A percentile compares a stretch with the other conserved stretches of the same genome.
Conservation (phyloP, 2,113 vertebrate genomes). For the Notarius quadriscutis region DNA sequence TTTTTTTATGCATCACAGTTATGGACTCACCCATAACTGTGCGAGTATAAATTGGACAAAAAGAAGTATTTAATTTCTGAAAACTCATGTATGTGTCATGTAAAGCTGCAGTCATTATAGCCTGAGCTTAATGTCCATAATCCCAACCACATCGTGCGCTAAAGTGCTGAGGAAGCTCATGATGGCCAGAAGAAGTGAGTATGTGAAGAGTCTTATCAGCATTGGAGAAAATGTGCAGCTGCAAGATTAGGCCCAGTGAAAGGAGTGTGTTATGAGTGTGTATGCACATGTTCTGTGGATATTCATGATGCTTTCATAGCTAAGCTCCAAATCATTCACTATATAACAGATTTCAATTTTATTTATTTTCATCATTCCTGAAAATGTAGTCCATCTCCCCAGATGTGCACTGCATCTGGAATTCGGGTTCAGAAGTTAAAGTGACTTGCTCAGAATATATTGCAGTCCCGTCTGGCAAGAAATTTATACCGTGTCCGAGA, state of each 20-base stretch:
- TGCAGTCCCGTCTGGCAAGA: neutral
- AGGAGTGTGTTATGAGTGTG: neutral
- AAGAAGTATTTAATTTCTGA: neutral
- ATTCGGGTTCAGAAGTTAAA: neutral
- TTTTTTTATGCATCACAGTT: neutral
- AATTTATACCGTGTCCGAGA: neutral
- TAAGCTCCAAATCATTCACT: neutral
- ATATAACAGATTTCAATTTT: conserved; percentile 2
- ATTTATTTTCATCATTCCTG: neutral
- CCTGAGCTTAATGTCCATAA: neutral
- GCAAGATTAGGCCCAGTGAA: conserved; percentile 30
- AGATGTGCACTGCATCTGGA: neutral
- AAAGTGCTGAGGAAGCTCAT: neutral
- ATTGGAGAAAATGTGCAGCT: conserved; percentile 32
- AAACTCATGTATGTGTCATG: neutral
- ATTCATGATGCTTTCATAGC: neutral
- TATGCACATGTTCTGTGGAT: neutral
- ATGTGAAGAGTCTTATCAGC: conserved; percentile 7
- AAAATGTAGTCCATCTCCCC: neutral
- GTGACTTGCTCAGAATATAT: neutral
- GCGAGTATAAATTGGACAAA: neutral
- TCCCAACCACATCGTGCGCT: neutral
- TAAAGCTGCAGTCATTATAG: neutral
- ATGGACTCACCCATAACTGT: neutral
- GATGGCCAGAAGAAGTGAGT: neutral